Conservation (phyloP, 2,888 invertebrate species). For the Galerucella pusilla region DNA sequence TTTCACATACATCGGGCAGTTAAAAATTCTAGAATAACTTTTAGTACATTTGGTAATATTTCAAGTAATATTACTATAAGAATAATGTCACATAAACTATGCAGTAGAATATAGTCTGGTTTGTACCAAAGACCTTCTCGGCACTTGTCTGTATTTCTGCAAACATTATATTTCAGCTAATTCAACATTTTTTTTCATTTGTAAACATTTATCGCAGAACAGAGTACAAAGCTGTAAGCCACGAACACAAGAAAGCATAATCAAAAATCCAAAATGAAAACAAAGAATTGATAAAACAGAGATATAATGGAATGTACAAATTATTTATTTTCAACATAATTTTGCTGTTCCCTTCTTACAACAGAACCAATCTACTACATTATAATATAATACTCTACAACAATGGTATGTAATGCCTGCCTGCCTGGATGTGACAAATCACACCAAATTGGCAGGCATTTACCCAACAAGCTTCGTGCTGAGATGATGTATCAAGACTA, state of each 20-base stretch:
- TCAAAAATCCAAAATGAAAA: constrained; percentile 63
- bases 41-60: not conserved
- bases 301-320: constrained; percentile 86
- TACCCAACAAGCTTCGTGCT: constrained; percentile 45
- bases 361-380: constrained; percentile 59
- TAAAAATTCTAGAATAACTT: constrained; percentile 1
- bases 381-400: constrained; percentile 54
- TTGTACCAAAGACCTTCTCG: not conserved
- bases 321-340: constrained; percentile 71
- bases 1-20: not conserved
- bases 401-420: constrained; percentile 43
- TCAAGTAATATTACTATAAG: not conserved
- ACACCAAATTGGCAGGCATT: constrained; percentile 21
- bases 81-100: not conserved
- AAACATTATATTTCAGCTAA: too few relatives aligned
- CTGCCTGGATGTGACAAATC: constrained; percentile 16
- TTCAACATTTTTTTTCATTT: not conserved
- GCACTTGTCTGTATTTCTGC: not conserved
- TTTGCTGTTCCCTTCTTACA: constrained; percentile 73
- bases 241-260: constrained; percentile 28
- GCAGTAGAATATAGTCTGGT: not conserved
- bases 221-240: constrained; percentile 24
- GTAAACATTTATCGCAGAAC: constrained; percentile 16
- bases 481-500: constrained; percentile 45
- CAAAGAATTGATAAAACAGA: constrained; percentile 63